Conservation (phyloP, 2,888 invertebrate genomes). For the Leistus spinibarbis region DNA sequence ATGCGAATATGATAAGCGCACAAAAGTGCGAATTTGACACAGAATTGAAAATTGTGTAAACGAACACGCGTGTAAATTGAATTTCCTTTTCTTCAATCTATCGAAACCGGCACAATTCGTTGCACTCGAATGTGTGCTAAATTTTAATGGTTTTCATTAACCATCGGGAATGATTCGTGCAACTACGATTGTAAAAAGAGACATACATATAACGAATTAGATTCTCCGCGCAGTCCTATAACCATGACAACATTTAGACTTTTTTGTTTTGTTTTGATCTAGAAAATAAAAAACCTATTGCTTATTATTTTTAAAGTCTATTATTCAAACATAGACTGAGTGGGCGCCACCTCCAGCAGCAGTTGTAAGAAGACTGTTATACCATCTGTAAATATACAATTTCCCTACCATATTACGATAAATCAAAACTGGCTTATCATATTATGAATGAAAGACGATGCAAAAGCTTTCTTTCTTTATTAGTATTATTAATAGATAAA, state of each 20-base stretch:
- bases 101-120: slow-evolving; percentile 41
- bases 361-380: slow-evolving; percentile 89
- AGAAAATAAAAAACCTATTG: slow-evolving; percentile 36
- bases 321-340: slow-evolving; percentile 73
- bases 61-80: background rate
- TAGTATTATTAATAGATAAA: background rate
- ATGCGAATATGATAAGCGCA: slow-evolving; percentile 17
- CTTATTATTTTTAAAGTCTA: slow-evolving; percentile 51
- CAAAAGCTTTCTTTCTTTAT: background rate
- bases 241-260: slow-evolving; percentile 34
- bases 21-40: slow-evolving; percentile 38
- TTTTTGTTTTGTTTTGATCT: slow-evolving; percentile 25
- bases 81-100: slow-evolving; percentile 10
- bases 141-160: slow-evolving; percentile 31
- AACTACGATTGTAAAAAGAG: slow-evolving; percentile 52
- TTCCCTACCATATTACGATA: slow-evolving; percentile 23
- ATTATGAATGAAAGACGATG: background rate
- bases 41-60: slow-evolving; percentile 45
- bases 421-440: slow-evolving; percentile 5
- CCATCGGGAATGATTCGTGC: slow-evolving; percentile 67
- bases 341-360: slow-evolving; percentile 89
- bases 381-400: slow-evolving; percentile 69
- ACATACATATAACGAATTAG: background rate
- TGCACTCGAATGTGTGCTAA: slow-evolving; percentile 49
- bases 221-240: background rate